Base-by-base conservation (phyloP, 2,888 invertebrate genomes). In the Pandemis cinnamomeana region DNA sequence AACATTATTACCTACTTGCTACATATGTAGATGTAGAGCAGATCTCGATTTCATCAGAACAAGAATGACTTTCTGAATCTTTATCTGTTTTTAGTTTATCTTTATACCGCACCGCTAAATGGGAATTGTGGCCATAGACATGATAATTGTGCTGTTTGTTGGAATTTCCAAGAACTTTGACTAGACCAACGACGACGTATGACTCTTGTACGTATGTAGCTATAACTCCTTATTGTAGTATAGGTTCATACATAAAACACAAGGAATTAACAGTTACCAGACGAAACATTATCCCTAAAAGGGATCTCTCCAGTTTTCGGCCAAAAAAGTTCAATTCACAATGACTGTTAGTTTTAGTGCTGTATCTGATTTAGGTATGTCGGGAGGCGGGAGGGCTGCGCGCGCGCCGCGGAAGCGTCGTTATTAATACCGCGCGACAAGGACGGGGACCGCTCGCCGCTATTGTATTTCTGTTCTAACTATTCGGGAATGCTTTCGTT, bases 401-500 rank as follows among this genome's bases (percentile, higher is more conserved):
- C 66, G 10, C 27, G 67, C 51, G 51, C 15, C 66, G 51, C 66
- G 66, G 66, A 66, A 66, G 66, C 41, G 53, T 67, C 67, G 51
- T 27, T 67, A 67, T 67, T 36, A 67, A 67, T 67, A 67, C 36
- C 67, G 67, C 51, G 64, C 48, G 48, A 64, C 64, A 53, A 67
- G 51, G 67, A 67, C 41, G 51, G 53, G 61, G 67, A 53, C 66
- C 64, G 64, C 64, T 48, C 53, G 7, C 46, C 27, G 48, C 64
- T 53, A 67, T 67, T 67, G 67, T 64, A 48, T 67, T 66, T 53
- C 67, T 41, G 53, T 67, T 67, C 41, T n/a, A 67, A 53, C 36
- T 53, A 15, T 53, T 53, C 48, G 36, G 36, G 53, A 51, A 58
- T 58, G 58, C 27, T 53, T 36, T 53, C 67, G 51, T 67, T 53